Percentiles rank a stretch among this genome's conserved stretches.
Evolutionary conservation across 2,113 vertebrate species (phyloP).

Genomic region (Fregetta grallaria): DNA sequence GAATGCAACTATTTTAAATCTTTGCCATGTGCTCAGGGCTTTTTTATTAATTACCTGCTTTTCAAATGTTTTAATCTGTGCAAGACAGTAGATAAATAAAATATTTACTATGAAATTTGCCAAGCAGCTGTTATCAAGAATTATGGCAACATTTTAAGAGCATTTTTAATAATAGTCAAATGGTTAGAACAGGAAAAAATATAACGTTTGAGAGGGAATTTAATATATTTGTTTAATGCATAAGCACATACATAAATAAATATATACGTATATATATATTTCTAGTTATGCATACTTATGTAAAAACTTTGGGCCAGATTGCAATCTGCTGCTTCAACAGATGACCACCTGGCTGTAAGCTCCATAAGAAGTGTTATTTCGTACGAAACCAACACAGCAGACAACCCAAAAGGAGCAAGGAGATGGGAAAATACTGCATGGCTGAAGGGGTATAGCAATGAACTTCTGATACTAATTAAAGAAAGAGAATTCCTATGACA

Average conservation of each 20-base stretch:
- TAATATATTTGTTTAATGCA: not conserved
- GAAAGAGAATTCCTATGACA: not conserved
- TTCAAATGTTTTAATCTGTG: not conserved
- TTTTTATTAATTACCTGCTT: not conserved
- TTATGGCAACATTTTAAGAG: not conserved
- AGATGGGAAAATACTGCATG: not conserved
- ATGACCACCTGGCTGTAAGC: not conserved
- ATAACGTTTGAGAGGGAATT: not conserved
- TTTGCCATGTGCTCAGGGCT: not conserved
- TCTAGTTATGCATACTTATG: not conserved
- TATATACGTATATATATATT: not conserved
- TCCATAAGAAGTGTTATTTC: not conserved
- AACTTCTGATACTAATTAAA: not conserved
- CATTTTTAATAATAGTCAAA: not conserved
- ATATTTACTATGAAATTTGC: not conserved
- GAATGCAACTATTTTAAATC: constrained; percentile 20
- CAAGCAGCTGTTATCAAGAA: not conserved
- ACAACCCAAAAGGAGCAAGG: not conserved
- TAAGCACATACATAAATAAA: not conserved
- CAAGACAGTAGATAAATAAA: not conserved
- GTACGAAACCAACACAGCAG: not conserved
- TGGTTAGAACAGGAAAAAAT: not conserved
- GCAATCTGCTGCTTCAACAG: not conserved
- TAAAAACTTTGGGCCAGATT: not conserved
- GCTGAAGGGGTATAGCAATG: not conserved